Conservation (phyloP, 2,113 vertebrate genomes). For the Nannospalax galili region DNA sequence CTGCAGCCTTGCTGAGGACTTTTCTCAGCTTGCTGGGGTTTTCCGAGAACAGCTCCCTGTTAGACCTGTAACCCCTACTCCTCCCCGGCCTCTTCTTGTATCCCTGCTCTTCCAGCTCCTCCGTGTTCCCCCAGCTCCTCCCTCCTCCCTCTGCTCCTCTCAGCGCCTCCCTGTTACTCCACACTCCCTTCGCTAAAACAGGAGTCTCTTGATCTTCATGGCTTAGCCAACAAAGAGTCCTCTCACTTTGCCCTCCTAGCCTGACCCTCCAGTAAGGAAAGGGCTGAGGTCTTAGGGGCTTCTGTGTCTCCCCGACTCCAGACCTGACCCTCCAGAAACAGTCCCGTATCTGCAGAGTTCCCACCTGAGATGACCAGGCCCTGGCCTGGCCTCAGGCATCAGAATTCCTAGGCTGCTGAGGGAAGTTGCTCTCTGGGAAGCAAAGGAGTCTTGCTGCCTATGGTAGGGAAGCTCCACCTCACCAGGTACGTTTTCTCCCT, state of each 20-base stretch:
- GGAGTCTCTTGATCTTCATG: not conserved
- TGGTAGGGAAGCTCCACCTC: no score
- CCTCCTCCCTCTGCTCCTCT: not conserved
- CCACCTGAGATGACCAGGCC: not conserved
- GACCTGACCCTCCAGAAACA: not conserved
- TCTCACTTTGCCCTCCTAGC: accelerated
- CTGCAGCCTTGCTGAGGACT: not conserved
- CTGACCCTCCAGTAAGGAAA: not conserved
- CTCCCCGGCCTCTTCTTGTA: no score
- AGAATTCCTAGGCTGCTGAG: not conserved
- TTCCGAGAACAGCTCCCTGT: not conserved
- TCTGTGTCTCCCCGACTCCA: not conserved
- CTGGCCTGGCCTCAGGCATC: no score
- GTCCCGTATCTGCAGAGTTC: not conserved
- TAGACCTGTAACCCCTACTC: not conserved
- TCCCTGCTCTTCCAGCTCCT: not conserved
- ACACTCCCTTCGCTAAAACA: accelerated
- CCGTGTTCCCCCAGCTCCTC: not conserved
- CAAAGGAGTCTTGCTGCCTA: not conserved
- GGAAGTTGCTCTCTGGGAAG: no score
- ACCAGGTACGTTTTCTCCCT: not conserved
- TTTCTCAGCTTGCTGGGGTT: no score
- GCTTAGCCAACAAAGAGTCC: not conserved
- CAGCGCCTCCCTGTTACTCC: not conserved
- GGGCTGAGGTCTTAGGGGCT: not conserved